Evolutionary conservation across 2,797 vertebrate species (phyloP), one percentile per base, ranked within the genome.

Genomic region (Enteromius treurensis): DNA sequence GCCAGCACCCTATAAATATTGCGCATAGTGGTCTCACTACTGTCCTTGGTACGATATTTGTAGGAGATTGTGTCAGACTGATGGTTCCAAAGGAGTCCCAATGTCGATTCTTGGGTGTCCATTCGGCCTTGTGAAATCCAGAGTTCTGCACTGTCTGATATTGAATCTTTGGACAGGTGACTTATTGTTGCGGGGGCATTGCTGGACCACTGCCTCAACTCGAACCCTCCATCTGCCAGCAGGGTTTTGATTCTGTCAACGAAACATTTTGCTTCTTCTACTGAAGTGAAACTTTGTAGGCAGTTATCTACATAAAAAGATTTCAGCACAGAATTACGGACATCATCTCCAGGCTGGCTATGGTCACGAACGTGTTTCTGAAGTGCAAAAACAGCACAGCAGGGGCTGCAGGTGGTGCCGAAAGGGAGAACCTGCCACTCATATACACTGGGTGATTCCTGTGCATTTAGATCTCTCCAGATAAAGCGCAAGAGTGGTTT

Each of bases 141-240:
- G 40, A 26, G 40, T 15, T 70, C 68, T 15, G 68, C 68, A 70
- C 40, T 47, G 68, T 45, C 40, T 0, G 68, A 70, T 26, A 3
- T 70, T 1, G 68, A n/a, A 5, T 70, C 13, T 0, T 11, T 40
- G 2, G 40, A 21, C 1, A 70, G 40, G n/a, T 70, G 68, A 8
- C 11, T 23, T n/a, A 70, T 70, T 1, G 10, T 69, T 3, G 37
- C 14, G 8, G 40, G 37, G n/a, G n/a, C 4, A 14, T 70, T 70
- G 65, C 65, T 68, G 6, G 68, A 70, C 68, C 68, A 70, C 40
- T 70, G 68, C n/a, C 40, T 70, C n/a, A 45, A 14, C 21, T 70
- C 21, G 0, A 69, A 69, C 0, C 68, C n/a, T 45, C 34, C 68
- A 1, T 70, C 37, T 70, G 68, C n/a, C 13, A 70, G 68, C 42